These are phyloP conservation scores for Malacosoma neustria DNA, from an alignment of 2,888 invertebrate genomes.

Conservation along the genomic window DNA sequence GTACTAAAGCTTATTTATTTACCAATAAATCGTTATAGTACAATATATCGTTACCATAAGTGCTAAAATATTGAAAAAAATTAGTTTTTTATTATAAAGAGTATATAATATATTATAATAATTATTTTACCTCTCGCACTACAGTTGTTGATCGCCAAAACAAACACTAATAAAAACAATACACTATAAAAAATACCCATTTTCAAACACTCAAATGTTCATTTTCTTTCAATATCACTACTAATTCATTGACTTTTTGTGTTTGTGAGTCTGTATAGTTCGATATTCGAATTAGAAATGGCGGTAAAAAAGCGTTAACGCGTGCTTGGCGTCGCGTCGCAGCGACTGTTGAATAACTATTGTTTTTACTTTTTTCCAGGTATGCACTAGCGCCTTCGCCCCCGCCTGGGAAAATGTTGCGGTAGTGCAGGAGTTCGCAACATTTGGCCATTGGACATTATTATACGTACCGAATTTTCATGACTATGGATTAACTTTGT, in stretches of 20 bases:
- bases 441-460: too few species aligned
- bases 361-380: slow-evolving; percentile 1
- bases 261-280: neutral
- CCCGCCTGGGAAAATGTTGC: slow-evolving; percentile 62
- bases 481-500: too few species aligned
- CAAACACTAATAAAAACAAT: neutral
- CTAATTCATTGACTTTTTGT: neutral
- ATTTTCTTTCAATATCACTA: neutral
- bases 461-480: too few species aligned
- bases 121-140: neutral
- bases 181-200: neutral
- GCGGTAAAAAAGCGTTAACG: neutral
- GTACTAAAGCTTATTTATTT: too few species aligned
- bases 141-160: neutral
- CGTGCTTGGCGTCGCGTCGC: neutral
- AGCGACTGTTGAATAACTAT: neutral
- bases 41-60: too few species aligned
- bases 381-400: slow-evolving; percentile 46
- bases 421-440: slow-evolving; percentile 31
- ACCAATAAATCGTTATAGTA: too few species aligned
- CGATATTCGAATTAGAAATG: neutral
- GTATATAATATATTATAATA: too few species aligned
- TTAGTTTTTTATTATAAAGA: too few species aligned
- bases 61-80: too few species aligned
- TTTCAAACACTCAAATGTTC: neutral